Percentiles rank a stretch among this genome's conserved stretches.
Evolutionary conservation across 2,888 invertebrate species (phyloP).

Genomic region (Leucophenga montana): DNA sequence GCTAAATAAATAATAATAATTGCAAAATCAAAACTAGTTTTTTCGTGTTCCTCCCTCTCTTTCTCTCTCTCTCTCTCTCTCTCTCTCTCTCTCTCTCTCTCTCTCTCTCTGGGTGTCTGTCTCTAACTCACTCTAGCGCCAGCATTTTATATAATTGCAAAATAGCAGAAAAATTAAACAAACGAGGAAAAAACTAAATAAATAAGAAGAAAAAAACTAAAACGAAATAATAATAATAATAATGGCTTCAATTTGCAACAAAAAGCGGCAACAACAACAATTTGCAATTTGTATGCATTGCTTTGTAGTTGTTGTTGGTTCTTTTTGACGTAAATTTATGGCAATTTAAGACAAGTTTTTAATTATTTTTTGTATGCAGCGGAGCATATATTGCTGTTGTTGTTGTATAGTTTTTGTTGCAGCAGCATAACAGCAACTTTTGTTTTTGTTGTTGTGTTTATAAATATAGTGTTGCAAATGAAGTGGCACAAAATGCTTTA

Average conservation of each 20-base stretch:
- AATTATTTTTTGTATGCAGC: constrained; percentile 54
- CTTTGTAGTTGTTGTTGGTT: constrained; percentile 41
- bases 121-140: constrained; percentile 31
- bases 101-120: no score
- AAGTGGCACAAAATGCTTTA: constrained; percentile 63
- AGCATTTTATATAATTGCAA: constrained; percentile 55
- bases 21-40: constrained; percentile 12
- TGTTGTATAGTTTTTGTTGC: constrained; percentile 32
- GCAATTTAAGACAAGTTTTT: constrained; percentile 69
- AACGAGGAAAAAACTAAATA: constrained; percentile 30
- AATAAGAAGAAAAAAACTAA: constrained; percentile 29
- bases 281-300: constrained; percentile 44
- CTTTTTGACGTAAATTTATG: constrained; percentile 68
- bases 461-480: constrained; percentile 58
- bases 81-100: no score
- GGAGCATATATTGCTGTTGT: constrained; percentile 19
- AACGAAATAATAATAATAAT: constrained; percentile 48
- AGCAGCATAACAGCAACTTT: constrained; percentile 29
- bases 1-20: constrained; percentile 12
- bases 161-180: constrained; percentile 9
- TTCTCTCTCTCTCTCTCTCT: no score
- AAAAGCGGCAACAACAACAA: constrained; percentile 18
- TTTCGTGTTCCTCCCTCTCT: not conserved
- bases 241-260: constrained; percentile 58
- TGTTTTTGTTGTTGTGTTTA: not conserved